Evolutionary conservation across 2,113 vertebrate species (phyloP), one percentile per base, ranked within the genome.

Genomic region (Syrmaticus mikado): DNA sequence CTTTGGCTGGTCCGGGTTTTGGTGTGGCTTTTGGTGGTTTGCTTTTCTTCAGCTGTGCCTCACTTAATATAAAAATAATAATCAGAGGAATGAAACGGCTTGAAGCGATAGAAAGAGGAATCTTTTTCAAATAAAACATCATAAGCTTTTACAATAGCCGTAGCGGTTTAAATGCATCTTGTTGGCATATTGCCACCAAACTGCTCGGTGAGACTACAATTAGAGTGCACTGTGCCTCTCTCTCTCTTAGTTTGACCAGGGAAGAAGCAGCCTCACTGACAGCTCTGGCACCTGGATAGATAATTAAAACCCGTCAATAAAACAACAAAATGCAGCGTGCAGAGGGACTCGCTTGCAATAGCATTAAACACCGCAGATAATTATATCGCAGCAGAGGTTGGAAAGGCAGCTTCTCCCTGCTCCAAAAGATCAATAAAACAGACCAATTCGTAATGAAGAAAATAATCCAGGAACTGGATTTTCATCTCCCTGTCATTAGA

Each of bases 261-360:
- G 50, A 85, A 93, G 91, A 13, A 91, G 79, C 43, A 76, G 72
- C 66, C 32, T 70, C 36, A 76, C 91, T 82, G 85, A 66, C 87
- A 94, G 93, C 89, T 87, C 58, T n/a, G 82, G 91, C 82, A 86
- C 84, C 91, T 81, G 82, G 82, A 83, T 70, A 61, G 76, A 65
- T 85, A 89, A 95, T 94, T 91, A 96, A 96, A 95, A 85, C 68
- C 61, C 2, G 16, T 96, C 93, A 92, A 90, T 93, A 92, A 94
- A 94, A 52, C 89, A 96, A 80, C 85, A 86, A 52, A 89, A 92
- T 85, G 82, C 79, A 89, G 82, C 79, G 68, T 89, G 91, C 19
- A 83, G 79, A 17, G 85, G 70, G 93, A 81, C 71, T 89, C 38
- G 3, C 46, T 86, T 83, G 78, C 32, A 43, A 82, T 91, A 68